phyloP scores from a whole-genome alignment of 2,888 invertebrate genomes.

The Galerucella pusilla region DNA sequence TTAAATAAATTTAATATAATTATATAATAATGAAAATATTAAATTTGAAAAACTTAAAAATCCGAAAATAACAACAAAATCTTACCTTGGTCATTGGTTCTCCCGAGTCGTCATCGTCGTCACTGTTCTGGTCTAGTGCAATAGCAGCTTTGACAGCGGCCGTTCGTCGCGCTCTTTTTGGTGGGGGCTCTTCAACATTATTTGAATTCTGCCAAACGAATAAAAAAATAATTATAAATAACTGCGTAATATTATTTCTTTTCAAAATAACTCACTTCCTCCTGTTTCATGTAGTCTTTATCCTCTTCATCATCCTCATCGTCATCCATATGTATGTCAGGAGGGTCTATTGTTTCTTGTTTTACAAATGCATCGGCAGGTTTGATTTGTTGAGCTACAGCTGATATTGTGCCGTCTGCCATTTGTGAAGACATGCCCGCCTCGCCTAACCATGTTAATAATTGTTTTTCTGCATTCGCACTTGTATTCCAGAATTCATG shows the following conservation, averaged over 20 bases:
- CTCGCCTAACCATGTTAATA: constrained; percentile 61
- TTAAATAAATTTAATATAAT: too few relatives aligned
- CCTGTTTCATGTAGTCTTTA: constrained; percentile 44
- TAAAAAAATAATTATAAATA: constrained; percentile 18
- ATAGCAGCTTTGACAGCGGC: constrained; percentile 58
- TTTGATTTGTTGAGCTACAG: constrained; percentile 41
- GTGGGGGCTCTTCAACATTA: constrained; percentile 48
- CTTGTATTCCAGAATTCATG: constrained; percentile 80
- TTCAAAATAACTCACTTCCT: constrained; percentile 39
- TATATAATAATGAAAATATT: too few relatives aligned
- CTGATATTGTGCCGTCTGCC: constrained; percentile 37
- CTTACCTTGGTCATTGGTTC: constrained; percentile 58
- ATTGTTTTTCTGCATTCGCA: constrained; percentile 72
- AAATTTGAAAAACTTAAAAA: too few relatives aligned
- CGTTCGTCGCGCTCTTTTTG: constrained; percentile 59
- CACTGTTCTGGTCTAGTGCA: constrained; percentile 53
- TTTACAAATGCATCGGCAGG: constrained; percentile 50
- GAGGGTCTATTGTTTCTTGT: constrained; percentile 49
- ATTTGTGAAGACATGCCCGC: constrained; percentile 47
- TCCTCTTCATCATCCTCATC: constrained; percentile 46
- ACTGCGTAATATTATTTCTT: not conserved
- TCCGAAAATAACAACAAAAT: too few relatives aligned
- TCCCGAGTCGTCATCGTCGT: constrained; percentile 56
- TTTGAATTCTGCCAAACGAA: constrained; percentile 38
- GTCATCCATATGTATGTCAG: constrained; percentile 43